These are phyloP conservation scores for Arctia plantaginis DNA, from an alignment of 2,888 invertebrate genomes.

Conservation along the genomic window DNA sequence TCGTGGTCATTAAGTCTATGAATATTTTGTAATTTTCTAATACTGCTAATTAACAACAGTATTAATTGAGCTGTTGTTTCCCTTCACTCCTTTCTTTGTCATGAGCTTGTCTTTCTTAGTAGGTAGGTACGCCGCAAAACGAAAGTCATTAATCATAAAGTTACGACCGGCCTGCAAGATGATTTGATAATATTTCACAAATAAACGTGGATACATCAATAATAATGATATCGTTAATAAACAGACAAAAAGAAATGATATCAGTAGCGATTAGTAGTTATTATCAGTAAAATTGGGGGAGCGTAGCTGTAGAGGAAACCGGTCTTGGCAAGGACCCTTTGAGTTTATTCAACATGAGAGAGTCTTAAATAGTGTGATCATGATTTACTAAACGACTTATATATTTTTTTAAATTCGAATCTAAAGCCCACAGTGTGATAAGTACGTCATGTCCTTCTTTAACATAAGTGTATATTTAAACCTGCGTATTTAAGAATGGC, in stretches of 20 bases:
- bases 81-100: not conserved
- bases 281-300: no score
- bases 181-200: not conserved
- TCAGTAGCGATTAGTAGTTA: not conserved
- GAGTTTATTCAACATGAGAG: no score
- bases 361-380: no score
- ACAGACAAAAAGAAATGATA: not conserved
- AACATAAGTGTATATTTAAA: not conserved
- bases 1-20: not conserved
- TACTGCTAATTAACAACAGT: not conserved
- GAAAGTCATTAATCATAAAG: not conserved
- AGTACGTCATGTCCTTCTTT: no score
- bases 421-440: not conserved
- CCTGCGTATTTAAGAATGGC: not conserved
- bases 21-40: not conserved
- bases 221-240: not conserved
- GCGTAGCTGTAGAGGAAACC: no score
- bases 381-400: no score
- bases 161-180: not conserved
- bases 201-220: not conserved
- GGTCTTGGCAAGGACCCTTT: no score
- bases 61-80: not conserved
- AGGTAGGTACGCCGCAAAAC: not conserved
- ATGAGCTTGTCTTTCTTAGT: not conserved
- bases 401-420: no score